Conservation (phyloP, 2,113 vertebrate species). For the Nothocercus nigrocapillus region DNA sequence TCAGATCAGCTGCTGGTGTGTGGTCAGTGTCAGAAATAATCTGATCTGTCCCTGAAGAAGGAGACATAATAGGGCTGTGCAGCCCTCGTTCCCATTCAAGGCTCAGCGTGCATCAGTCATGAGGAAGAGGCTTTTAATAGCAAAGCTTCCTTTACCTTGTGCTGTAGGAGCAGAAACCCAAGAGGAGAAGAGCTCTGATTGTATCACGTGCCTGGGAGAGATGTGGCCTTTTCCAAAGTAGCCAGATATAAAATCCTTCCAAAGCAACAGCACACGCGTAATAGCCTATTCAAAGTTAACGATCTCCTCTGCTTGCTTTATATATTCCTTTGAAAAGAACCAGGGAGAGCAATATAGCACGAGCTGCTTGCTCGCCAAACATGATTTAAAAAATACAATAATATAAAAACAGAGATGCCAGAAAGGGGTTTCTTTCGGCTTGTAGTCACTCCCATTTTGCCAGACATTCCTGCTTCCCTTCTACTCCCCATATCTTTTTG, state of each 20-base stretch:
- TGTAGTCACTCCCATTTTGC: not conserved
- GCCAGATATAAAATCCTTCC: not conserved
- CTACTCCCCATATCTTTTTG: not conserved
- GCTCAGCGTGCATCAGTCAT: not conserved
- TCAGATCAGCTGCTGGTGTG: not conserved
- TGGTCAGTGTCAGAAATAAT: not conserved
- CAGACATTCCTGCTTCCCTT: not conserved
- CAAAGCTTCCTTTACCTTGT: not conserved
- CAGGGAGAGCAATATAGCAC: not conserved
- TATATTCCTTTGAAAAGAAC: not conserved
- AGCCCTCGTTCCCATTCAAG: not conserved
- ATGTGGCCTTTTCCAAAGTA: not conserved
- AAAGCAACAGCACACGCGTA: not conserved
- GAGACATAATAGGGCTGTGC: rapidly evolving
- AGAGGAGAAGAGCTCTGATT: not conserved
- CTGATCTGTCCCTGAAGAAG: rapidly evolving
- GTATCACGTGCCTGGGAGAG: not conserved
- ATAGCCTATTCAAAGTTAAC: constrained; percentile 4
- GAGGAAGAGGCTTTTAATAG: not conserved
- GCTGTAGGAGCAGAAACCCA: not conserved
- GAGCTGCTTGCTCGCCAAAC: not conserved
- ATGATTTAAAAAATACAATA: not conserved
- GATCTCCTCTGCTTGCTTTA: not conserved
- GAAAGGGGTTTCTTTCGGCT: not conserved
- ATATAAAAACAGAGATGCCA: not conserved